A percentile compares a stretch with the other conserved stretches of the same genome.
Evolutionary conservation across 1,140 invertebrate species (phyloP).

Genomic region (Brachystomella parvula): DNA sequence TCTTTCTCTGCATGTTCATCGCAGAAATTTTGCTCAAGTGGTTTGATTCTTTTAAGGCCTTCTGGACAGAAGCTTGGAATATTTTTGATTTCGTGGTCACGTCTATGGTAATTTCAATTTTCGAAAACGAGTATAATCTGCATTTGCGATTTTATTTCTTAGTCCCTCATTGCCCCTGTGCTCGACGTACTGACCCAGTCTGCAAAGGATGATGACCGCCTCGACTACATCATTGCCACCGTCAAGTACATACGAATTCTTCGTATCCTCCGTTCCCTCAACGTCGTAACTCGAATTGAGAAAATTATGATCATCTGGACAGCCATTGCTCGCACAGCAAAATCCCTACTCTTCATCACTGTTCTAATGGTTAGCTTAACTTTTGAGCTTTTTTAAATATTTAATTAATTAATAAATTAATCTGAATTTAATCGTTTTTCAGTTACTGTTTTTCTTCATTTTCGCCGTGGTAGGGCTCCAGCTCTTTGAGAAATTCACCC

Average conservation of each 20-base stretch:
- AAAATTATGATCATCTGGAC: conserved; percentile 38
- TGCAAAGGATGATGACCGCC: conserved; percentile 7
- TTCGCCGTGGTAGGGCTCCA: conserved; percentile 39
- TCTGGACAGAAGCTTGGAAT: conserved; percentile 41
- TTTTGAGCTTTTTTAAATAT: too few relatives aligned
- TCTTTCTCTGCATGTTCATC: conserved; percentile 38
- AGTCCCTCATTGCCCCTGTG: conserved; percentile 33
- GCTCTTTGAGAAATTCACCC: conserved; percentile 34
- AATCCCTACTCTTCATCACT: conserved; percentile 34
- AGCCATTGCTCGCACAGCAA: conserved; percentile 33
- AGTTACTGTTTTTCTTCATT: conserved; percentile 40
- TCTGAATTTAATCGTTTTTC: too few relatives aligned
- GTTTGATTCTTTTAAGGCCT: conserved; percentile 38
- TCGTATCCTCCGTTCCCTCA: conserved; percentile 38
- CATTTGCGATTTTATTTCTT: conserved; percentile 4
- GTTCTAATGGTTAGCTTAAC: conserved; percentile 36
- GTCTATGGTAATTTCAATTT: conserved; percentile 19
- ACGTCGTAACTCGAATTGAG: conserved; percentile 39
- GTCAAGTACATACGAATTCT: conserved; percentile 38
- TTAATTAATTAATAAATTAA: too few relatives aligned
- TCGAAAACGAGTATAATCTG: too few relatives aligned
- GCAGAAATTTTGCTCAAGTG: conserved; percentile 40
- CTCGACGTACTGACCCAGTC: conserved; percentile 22
- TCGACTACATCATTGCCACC: conserved; percentile 11
- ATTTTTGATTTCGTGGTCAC: conserved; percentile 37